Percentiles rank a stretch among this genome's conserved stretches.
Conservation (phyloP, 2,888 invertebrate genomes). For the Lasioglossum leucozonium region DNA sequence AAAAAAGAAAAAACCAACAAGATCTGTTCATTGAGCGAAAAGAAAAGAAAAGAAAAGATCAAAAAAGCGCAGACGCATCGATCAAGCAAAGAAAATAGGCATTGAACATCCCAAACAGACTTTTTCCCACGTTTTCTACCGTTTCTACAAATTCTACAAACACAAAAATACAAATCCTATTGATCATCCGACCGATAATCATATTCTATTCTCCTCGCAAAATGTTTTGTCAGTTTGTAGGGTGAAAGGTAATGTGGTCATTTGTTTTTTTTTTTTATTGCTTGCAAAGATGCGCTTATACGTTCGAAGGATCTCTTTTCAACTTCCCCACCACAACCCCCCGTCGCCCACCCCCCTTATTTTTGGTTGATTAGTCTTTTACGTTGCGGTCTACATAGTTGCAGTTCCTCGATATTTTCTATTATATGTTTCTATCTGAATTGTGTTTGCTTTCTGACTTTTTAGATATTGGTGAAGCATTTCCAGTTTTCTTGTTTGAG, state of each 20-base stretch:
- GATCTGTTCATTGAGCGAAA: background rate
- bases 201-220: conserved; percentile 52
- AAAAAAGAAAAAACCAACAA: conserved; percentile 14
- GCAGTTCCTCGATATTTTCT: conserved; percentile 8
- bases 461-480: conserved; percentile 22
- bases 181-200: conserved; percentile 58
- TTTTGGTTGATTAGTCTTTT: conserved; percentile 6
- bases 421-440: background rate
- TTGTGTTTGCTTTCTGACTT: conserved; percentile 35
- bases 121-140: conserved; percentile 51
- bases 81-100: conserved; percentile 26
- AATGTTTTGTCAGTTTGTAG: conserved; percentile 49
- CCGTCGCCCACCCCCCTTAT: background rate
- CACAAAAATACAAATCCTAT: conserved; percentile 43
- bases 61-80: conserved; percentile 11
- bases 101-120: conserved; percentile 49
- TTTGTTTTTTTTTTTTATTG: conserved; percentile 50
- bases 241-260: conserved; percentile 57
- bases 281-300: conserved; percentile 48
- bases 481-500: conserved; percentile 7
- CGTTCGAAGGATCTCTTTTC: background rate
- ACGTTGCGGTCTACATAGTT: conserved; percentile 25
- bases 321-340: background rate
- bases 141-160: conserved; percentile 37
- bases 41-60: conserved; percentile 10